Evolutionary conservation across 2,797 vertebrate genomes (phyloP).

Genomic region (Chaunax sp.): DNA sequence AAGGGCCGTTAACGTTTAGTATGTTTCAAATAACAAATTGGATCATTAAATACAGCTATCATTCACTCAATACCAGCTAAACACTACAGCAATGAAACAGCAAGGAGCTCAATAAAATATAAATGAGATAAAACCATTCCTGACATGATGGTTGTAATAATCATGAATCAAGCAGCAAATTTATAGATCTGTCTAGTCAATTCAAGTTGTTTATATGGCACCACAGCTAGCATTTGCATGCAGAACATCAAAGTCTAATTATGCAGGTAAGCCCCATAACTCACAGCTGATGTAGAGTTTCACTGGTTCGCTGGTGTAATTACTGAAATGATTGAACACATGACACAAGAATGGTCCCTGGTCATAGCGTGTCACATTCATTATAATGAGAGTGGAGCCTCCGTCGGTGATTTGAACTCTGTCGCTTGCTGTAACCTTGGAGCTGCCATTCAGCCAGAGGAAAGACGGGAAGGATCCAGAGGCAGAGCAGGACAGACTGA

Average conservation of each 20-base stretch:
- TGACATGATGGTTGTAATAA: slow-evolving; percentile 15
- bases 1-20: slow-evolving; percentile 12
- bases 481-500: slow-evolving; percentile 65
- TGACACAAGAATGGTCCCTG: slow-evolving; percentile 60
- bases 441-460: slow-evolving; percentile 68
- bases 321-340: slow-evolving; percentile 64
- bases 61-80: slow-evolving; percentile 14
- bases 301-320: slow-evolving; percentile 34
- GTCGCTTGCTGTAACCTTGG: slow-evolving; percentile 40
- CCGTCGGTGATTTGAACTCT: slow-evolving; percentile 52
- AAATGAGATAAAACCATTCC: slow-evolving; percentile 3
- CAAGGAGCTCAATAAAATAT: slow-evolving; percentile 20
- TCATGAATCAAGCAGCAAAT: slow-evolving; percentile 11
- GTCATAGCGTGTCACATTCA: slow-evolving; percentile 57
- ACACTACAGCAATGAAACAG: slow-evolving; percentile 27
- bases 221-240: neutral
- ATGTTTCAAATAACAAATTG: slow-evolving; percentile 8
- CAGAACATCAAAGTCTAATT: neutral
- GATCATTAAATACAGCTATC: slow-evolving; percentile 19
- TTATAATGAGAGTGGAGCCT: slow-evolving; percentile 57
- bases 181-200: neutral
- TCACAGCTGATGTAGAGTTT: slow-evolving; percentile 65
- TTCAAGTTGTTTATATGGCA: too few species aligned
- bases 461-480: slow-evolving; percentile 52
- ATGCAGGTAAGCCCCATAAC: slow-evolving; percentile 20